These are phyloP conservation scores for Tribolium castaneum DNA, from an alignment of 1,140 invertebrate genomes.

Conservation along the genomic window DNA sequence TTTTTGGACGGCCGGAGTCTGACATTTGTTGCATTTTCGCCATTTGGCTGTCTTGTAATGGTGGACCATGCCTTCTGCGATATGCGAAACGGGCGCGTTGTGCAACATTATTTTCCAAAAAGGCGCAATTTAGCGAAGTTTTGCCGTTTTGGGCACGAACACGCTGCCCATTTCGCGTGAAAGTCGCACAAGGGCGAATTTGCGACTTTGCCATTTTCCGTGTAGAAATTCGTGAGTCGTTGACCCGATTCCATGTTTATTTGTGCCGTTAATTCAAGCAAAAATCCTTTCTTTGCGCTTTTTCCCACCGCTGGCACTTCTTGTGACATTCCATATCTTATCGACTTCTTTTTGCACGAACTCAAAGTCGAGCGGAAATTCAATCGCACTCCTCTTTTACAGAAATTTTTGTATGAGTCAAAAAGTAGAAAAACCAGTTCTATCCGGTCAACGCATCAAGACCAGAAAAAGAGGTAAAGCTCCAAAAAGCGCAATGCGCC, in stretches of 20 bases:
- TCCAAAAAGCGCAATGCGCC: background rate
- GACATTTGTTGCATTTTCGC: slow-evolving; percentile 29
- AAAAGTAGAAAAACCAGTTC: slow-evolving; percentile 99
- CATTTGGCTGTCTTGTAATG: slow-evolving; percentile 41
- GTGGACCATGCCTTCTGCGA: slow-evolving; percentile 41
- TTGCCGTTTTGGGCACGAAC: slow-evolving; percentile 1
- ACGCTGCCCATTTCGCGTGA: background rate
- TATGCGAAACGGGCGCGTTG: slow-evolving; percentile 36
- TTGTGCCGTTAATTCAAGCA: slow-evolving; percentile 13
- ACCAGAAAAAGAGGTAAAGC: slow-evolving; percentile 98
- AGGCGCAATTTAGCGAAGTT: background rate
- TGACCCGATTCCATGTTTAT: slow-evolving; percentile 44
- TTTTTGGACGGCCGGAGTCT: slow-evolving; percentile 27
- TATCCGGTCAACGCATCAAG: slow-evolving; percentile 99
- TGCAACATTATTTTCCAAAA: slow-evolving; percentile 36
- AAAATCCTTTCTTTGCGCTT: slow-evolving; percentile 9
- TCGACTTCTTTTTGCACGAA: background rate
- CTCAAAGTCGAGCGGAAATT: no score
- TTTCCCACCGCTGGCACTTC: background rate
- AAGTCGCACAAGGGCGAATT: background rate
- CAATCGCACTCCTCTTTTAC: slow-evolving; percentile 64
- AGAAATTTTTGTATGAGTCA: slow-evolving; percentile 99
- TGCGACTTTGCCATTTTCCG: background rate
- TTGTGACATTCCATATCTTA: slow-evolving; percentile 19
- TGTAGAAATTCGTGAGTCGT: slow-evolving; percentile 40